Conservation (phyloP, 2,888 invertebrate genomes). For the Cyrtodaria siliqua region DNA sequence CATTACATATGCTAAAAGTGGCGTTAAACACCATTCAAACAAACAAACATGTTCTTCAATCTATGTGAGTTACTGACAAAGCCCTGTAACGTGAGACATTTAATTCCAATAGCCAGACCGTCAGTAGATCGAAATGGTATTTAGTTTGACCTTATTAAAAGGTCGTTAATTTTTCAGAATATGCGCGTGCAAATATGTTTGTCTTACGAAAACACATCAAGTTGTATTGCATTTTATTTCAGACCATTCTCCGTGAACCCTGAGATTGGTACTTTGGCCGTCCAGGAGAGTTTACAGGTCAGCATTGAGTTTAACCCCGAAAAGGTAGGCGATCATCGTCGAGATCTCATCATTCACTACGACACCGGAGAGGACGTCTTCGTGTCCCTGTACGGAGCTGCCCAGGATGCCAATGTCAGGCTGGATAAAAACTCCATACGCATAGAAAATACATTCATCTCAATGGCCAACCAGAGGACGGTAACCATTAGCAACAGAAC, state of each 20-base stretch:
- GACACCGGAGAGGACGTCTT: constrained; percentile 85
- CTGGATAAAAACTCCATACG: constrained; percentile 85
- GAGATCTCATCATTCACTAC: constrained; percentile 82
- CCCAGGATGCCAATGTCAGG: constrained; percentile 84
- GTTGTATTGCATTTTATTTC: constrained; percentile 34
- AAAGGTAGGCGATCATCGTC: constrained; percentile 81
- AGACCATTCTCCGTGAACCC: constrained; percentile 85
- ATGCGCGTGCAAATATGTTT: too few species aligned
- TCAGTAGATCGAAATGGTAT: too few species aligned
- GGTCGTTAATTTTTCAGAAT: too few species aligned
- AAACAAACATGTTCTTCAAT: too few species aligned
- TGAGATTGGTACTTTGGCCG: constrained; percentile 81
- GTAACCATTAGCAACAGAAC: constrained; percentile 84
- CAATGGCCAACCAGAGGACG: constrained; percentile 85
- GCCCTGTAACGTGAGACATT: too few species aligned
- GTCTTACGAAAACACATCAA: too few species aligned
- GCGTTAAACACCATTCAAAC: too few species aligned
- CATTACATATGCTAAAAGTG: too few species aligned
- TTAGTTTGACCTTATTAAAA: too few species aligned
- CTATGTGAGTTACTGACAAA: too few species aligned
- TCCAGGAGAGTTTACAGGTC: constrained; percentile 85
- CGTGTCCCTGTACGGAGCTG: constrained; percentile 83
- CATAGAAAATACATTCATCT: constrained; percentile 85
- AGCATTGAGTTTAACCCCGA: constrained; percentile 84
- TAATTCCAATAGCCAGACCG: too few species aligned